phyloP scores from a whole-genome alignment of 2,888 invertebrate genomes.

The Athripsodes cinereus region DNA sequence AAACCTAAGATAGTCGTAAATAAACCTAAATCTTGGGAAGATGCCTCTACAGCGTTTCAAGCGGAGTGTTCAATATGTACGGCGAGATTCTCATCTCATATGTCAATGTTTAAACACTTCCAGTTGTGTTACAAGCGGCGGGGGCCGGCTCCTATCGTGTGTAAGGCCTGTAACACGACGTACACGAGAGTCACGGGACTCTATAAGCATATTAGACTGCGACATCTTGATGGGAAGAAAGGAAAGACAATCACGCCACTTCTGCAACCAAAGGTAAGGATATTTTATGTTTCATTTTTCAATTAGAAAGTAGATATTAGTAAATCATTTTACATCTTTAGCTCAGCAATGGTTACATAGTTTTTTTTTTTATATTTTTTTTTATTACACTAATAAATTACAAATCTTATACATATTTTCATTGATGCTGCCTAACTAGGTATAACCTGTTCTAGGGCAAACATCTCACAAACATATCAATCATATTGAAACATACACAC shows the following conservation, averaged over 20 bases:
- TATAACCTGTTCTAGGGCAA: too few relatives aligned
- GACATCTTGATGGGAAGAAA: not conserved
- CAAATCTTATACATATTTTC: too few relatives aligned
- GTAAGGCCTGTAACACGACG: constrained; percentile 20
- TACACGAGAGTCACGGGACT: constrained; percentile 16
- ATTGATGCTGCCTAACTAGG: too few relatives aligned
- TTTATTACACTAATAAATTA: too few relatives aligned
- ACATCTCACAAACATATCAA: too few relatives aligned
- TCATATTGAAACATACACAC: too few relatives aligned
- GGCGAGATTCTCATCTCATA: constrained; percentile 14
- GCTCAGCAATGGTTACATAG: too few relatives aligned
- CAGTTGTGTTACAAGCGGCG: constrained; percentile 16
- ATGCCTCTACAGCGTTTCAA: constrained; percentile 2
- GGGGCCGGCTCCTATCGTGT: constrained; percentile 15
- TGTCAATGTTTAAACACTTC: constrained; percentile 21
- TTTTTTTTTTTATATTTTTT: too few relatives aligned
- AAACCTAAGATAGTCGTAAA: not conserved
- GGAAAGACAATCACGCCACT: constrained; percentile 10
- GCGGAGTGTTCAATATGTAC: constrained; percentile 25
- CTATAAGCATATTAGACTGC: constrained; percentile 14
- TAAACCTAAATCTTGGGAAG: not conserved
- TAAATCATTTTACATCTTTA: too few relatives aligned
- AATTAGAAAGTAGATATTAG: too few relatives aligned
- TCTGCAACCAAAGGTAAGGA: not conserved
- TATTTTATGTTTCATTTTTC: too few relatives aligned